Evolutionary conservation across 2,113 vertebrate genomes (phyloP).

Genomic region (Amphilophus citrinellus): DNA sequence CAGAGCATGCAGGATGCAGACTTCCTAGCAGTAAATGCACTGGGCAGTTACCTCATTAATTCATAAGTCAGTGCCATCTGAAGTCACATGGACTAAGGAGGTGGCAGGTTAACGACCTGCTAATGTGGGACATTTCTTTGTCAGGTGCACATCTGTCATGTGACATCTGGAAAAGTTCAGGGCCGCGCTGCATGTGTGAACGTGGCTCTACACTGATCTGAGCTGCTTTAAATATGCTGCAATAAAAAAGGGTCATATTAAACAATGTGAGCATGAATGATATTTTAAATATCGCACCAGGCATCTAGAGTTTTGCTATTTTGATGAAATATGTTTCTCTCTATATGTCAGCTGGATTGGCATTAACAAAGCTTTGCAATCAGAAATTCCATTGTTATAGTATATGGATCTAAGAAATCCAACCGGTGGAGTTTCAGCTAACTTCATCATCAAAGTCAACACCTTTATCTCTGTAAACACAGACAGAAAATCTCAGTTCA

Average conservation of each 20-base stretch:
- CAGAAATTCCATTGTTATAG: not conserved
- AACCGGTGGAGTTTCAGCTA: not conserved
- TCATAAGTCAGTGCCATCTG: no score
- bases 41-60: not conserved
- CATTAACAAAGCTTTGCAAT: not conserved
- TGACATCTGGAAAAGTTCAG: slow-evolving; percentile 4
- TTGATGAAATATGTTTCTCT: not conserved
- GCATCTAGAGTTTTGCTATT: not conserved
- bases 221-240: not conserved
- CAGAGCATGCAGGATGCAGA: not conserved
- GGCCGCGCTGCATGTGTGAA: fast-evolving
- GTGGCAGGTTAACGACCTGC: not conserved
- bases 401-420: not conserved
- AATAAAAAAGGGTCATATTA: not conserved
- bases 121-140: not conserved
- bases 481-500: slow-evolving; percentile 3
- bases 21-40: not conserved
- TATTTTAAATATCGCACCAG: slow-evolving; percentile 4
- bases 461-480: slow-evolving; percentile 36
- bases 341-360: not conserved
- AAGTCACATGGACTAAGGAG: not conserved
- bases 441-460: not conserved
- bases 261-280: not conserved
- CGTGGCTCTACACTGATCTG: not conserved
- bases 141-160: not conserved